phyloP scores from a whole-genome alignment of 2,888 invertebrate genomes.

The Glaucopsyche alexis region DNA sequence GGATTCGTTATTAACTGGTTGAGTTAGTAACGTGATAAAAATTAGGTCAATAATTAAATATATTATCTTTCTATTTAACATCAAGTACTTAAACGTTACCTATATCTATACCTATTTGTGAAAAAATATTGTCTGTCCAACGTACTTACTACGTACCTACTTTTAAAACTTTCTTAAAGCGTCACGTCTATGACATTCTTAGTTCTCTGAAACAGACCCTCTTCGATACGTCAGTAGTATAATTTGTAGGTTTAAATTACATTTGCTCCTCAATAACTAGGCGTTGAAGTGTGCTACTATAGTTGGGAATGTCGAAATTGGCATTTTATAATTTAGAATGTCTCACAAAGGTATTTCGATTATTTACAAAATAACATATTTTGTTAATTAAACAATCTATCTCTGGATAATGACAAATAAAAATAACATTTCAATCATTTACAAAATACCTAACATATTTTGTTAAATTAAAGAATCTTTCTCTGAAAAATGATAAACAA shows the following conservation, averaged over 20 bases:
- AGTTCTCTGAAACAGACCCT: constrained; percentile 10
- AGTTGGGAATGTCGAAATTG: not conserved
- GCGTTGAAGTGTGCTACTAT: not conserved
- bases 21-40: too few relatives aligned
- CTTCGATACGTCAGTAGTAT: constrained; percentile 20
- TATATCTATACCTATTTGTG: too few relatives aligned
- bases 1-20: too few relatives aligned
- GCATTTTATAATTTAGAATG: not conserved
- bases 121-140: too few relatives aligned
- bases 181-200: not conserved
- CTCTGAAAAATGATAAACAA: not conserved
- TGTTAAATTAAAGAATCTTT: not conserved
- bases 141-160: too few relatives aligned
- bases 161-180: too few relatives aligned
- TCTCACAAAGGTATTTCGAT: not conserved
- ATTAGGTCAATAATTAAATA: too few relatives aligned
- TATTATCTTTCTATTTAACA: too few relatives aligned
- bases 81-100: too few relatives aligned
- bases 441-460: not conserved
- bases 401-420: not conserved
- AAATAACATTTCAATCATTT: not conserved
- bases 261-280: not conserved
- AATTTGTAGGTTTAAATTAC: constrained; percentile 18
- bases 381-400: not conserved
- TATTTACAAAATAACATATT: not conserved